Base-by-base conservation (phyloP, 2,888 invertebrate genomes). In the Hypercompe scribonia region DNA sequence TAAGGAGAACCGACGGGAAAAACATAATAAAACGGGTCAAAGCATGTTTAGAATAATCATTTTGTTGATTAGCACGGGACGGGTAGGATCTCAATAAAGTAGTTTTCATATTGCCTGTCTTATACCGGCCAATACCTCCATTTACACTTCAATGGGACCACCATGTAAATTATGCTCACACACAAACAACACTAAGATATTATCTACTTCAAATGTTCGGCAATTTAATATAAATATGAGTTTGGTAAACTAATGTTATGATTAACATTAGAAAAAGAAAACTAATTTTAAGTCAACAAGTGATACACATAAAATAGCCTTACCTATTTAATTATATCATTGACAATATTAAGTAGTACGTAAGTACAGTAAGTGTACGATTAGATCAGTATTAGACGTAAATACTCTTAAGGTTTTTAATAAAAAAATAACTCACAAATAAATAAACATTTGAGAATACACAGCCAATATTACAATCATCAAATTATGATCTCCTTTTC, bases 21-120 rank as follows among this genome's bases (percentile, higher is more conserved):
- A 99, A 95, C 99, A 99, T n/a, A n/a, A n/a, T n/a, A 96, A 99
- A 99, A 96, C 97, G 99, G 96, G 99, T 99, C 91, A 99, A 99
- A 97, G 99, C 99, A 91, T 99, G 99, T 96, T 99, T 99, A 92
- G 99, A 99, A 97, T 99, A 99, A 96, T 99, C 99, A 96, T 99
- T 99, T 97, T n/a, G 98, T 98, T 96, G 98, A 98, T 97, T 98
- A 98, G 97, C 94, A 91, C 89, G 89, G 88, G 81, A 84, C 78
- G 76, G 79, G 78, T 84, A 79, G 85, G 87, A 89, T 88, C 88
- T 89, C 88, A 88, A 85, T 87, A 86, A 84, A 87, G 88, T 89
- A 89, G 89, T 87, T 85, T 80, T 84, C 81, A 78, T 87, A 86
- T 81, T 82, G 84, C 82, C 87, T 87, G 87, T 81, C 83, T 86